These are phyloP conservation scores for Chironomus tentans DNA, from an alignment of 2,888 invertebrate genomes.

Conservation along the genomic window DNA sequence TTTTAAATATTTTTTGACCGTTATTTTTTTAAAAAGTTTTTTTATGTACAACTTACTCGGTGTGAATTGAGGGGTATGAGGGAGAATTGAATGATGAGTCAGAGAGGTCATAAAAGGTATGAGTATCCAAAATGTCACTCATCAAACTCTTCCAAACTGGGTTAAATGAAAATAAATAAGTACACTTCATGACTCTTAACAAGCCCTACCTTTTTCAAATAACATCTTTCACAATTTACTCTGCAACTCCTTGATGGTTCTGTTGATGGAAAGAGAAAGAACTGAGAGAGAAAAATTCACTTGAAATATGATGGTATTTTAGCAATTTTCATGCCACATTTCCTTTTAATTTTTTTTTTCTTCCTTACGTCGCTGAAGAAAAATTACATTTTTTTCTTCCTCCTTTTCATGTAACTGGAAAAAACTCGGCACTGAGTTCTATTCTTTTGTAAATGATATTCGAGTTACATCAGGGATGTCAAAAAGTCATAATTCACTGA, in stretches of 20 bases:
- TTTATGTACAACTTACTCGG: no score
- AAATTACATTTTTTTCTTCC: not conserved
- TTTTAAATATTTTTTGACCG: no score
- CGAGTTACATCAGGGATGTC: not conserved
- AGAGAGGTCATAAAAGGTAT: no score
- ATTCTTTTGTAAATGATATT: not conserved
- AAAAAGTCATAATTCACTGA: not conserved
- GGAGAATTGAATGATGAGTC: no score
- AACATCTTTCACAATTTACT: not conserved
- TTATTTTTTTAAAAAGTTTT: no score
- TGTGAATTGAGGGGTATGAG: no score
- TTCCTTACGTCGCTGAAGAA: not conserved
- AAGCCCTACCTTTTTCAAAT: not conserved
- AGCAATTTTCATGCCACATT: constrained; percentile 26
- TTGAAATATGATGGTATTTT: constrained; percentile 27
- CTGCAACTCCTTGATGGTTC: no score
- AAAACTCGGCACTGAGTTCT: not conserved
- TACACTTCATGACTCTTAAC: not conserved
- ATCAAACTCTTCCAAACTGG: not conserved
- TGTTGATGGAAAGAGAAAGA: not conserved
- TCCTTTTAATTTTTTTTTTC: constrained; percentile 23
- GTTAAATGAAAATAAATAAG: not conserved
- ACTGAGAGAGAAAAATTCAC: not conserved
- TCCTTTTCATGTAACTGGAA: not conserved
- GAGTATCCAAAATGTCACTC: no score